Evolutionary conservation across 2,888 invertebrate genomes (phyloP), one percentile per base, ranked within the genome.

Genomic region (Cistogaster globosa): DNA sequence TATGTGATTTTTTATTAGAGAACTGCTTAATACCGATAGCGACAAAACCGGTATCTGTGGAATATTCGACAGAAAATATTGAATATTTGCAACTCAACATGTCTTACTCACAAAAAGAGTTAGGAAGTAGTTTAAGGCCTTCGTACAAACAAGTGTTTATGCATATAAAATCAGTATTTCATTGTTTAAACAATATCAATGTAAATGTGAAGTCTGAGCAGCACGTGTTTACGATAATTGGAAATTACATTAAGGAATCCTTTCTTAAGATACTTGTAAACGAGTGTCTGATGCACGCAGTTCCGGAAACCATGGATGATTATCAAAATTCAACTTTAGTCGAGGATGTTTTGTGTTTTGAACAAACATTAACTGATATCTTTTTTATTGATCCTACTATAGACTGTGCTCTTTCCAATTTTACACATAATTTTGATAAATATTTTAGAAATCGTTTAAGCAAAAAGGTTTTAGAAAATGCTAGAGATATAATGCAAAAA

Each of bases 401-500:
- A 2, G 94, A 94, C 84, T 91, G 93, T 42, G 94, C 95, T 0
- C 93, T 97, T 68, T 91, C 95, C 1, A 94, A 95, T 53, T 97
- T 96, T 90, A 94, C 96, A 2, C 94, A 94, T 32, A 95, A 97
- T 91, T 94, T 97, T 79, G 96, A 97, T 90, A 93, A 94, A 7
- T 92, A 96, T 45, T 97, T 96, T 92, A 95, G 96, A 45, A 95
- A 96, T 89, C 96, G 96, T 89, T 95, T 96, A 72, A 96, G 96
- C 87, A 94, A 95, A 88, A 94, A 95, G 87, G 95, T 96, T 86
- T 91, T 96, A 76, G 94, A 94, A 77, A 93, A 93, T 68, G 97
- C 97, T 0, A 93, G 95, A 53, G 93, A 92, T 83, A 95, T 97
- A 62, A 97, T 97, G 95, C 94, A 95, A 74, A 96, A 96, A 89